A percentile compares a stretch with the other conserved stretches of the same genome.
Evolutionary conservation across 2,797 vertebrate species (phyloP).

Genomic region (Poecilia gillii): DNA sequence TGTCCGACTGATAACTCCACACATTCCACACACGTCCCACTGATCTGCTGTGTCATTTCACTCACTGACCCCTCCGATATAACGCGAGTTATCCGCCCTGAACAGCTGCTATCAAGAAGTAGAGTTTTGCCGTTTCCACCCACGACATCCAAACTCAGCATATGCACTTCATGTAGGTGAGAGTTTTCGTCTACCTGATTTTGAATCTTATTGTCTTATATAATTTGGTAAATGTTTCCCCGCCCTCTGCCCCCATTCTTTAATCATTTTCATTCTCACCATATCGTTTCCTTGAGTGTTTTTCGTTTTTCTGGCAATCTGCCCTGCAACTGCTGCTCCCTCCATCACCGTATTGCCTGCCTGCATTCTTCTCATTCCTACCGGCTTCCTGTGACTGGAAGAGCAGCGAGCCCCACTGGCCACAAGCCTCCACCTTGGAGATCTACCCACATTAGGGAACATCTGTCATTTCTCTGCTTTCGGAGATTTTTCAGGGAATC

Average conservation of each 20-base stretch:
- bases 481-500: constrained; percentile 10
- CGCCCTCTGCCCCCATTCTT: background rate
- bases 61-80: constrained; percentile 21
- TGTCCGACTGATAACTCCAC: constrained; percentile 46
- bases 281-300: constrained; percentile 47
- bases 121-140: background rate
- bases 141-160: background rate
- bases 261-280: constrained; percentile 36
- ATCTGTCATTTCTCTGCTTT: constrained; percentile 33
- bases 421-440: constrained; percentile 67
- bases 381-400: constrained; percentile 78
- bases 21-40: constrained; percentile 41
- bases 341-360: constrained; percentile 72
- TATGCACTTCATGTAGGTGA: constrained; percentile 8
- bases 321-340: constrained; percentile 73
- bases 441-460: constrained; percentile 45
- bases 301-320: constrained; percentile 61
- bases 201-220: background rate
- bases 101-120: constrained; percentile 17
- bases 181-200: background rate
- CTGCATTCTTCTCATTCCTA: constrained; percentile 81
- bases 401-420: constrained; percentile 64
- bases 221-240: constrained; percentile 2
- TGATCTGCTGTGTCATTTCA: constrained; percentile 41
- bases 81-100: constrained; percentile 23